A percentile compares a stretch with the other conserved stretches of the same genome.
Conservation (phyloP, 64 coral and sea anemone genomes). For the Montipora sp. region DNA sequence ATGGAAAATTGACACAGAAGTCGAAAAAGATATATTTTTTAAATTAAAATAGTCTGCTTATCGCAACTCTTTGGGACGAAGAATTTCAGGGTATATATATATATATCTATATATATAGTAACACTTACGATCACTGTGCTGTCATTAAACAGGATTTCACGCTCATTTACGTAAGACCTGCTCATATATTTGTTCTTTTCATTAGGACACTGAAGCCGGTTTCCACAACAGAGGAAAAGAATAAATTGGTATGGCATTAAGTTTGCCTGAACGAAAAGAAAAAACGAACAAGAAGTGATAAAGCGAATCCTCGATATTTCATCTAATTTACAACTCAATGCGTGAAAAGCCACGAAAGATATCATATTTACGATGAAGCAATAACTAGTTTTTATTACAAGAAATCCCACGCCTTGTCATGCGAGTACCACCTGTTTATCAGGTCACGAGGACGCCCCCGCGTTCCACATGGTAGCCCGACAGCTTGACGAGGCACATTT, state of each 20-base stretch:
- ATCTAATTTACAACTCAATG: not conserved
- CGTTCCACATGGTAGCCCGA: not conserved
- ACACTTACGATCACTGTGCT: too few species aligned
- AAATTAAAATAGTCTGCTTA: too few species aligned
- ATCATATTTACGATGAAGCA: too few species aligned
- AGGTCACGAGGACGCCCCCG: constrained; percentile 30
- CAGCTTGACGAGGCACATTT: not conserved
- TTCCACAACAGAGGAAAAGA: not conserved
- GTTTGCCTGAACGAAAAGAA: not conserved
- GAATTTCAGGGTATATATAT: too few species aligned
- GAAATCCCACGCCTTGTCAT: not conserved
- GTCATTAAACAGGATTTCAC: not conserved
- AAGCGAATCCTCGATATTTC: not conserved
- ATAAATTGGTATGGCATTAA: not conserved
- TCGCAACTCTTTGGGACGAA: too few species aligned
- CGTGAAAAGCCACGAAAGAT: not conserved
- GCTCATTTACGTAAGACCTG: not conserved
- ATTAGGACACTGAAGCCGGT: not conserved
- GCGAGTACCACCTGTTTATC: not conserved
- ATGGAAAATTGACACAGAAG: too few species aligned
- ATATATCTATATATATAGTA: too few species aligned
- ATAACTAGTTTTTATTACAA: not conserved
- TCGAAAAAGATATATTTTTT: too few species aligned
- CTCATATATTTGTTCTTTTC: not conserved
- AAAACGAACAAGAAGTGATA: not conserved